Conservation (phyloP, 2,888 invertebrate genomes). For the Synanthedon myopaeformis region DNA sequence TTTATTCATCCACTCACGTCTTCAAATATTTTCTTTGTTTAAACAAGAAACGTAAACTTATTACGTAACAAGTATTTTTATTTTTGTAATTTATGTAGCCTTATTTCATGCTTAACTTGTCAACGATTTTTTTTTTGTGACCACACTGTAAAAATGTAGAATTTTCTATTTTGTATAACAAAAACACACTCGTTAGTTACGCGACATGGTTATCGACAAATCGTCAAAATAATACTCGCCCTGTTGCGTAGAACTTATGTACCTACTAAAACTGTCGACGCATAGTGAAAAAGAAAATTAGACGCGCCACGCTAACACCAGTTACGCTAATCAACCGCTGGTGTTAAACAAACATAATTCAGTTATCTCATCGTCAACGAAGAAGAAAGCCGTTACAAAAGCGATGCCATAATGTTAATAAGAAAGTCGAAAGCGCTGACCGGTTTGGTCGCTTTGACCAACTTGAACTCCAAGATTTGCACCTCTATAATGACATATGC, state of each 20-base stretch:
- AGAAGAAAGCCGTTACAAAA: slow-evolving; percentile 56
- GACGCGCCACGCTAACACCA: slow-evolving; percentile 4
- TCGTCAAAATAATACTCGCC: background rate
- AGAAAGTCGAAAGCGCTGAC: slow-evolving; percentile 60
- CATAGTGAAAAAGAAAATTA: background rate
- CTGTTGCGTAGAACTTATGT: background rate
- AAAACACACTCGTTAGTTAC: background rate
- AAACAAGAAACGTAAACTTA: too few relatives aligned
- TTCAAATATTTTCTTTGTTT: too few relatives aligned
- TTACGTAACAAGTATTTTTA: too few relatives aligned
- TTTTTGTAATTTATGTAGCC: too few relatives aligned
- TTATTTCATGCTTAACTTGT: too few relatives aligned
- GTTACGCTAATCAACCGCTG: background rate
- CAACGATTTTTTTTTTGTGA: too few relatives aligned
- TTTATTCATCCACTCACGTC: too few relatives aligned
- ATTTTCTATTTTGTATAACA: background rate
- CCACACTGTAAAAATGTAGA: too few relatives aligned
- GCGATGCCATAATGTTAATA: slow-evolving; percentile 44
- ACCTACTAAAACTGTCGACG: background rate
- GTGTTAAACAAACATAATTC: slow-evolving; percentile 24
- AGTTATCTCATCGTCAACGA: slow-evolving; percentile 49
- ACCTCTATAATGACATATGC: background rate
- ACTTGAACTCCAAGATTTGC: background rate
- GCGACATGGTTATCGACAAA: background rate
- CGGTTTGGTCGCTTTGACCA: slow-evolving; percentile 19